Evolutionary conservation across 2,888 invertebrate species (phyloP), one percentile per base, ranked within the genome.

Genomic region (Holacanthella duospinosa): DNA sequence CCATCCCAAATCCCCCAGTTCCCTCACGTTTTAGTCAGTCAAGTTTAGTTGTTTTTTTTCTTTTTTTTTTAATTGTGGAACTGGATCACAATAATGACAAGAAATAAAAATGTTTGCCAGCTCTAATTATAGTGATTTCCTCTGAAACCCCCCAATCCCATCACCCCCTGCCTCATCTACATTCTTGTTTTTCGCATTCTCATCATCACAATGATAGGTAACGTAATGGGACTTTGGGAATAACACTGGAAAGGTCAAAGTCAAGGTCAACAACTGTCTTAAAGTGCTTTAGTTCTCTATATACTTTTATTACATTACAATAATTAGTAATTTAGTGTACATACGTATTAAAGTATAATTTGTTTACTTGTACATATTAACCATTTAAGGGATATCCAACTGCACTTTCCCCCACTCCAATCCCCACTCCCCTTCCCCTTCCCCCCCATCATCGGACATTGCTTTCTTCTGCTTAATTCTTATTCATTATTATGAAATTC

Each of bases 231-330:
- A 36, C 36, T 36, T 36, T 6, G 36, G 36, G 21, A 21, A 21
- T 48, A 9, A 48, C 48, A n/a, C 48, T 48, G 12, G 16, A n/a
- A 48, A 48, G 48, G 21, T 48, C 48, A 48, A 48, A 48, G 48
- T 48, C 48, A 48, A 48, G 48, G 48, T 48, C 48, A 48, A 48
- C 48, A 48, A 48, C 48, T 48, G 48, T 48, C 48, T 48, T 48
- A 48, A 48, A 48, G 48, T 48, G 48, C 48, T 48, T 48, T 48
- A 48, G 48, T 48, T 48, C 48, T 48, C 48, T 48, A 48, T 21
- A 48, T 48, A 48, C 48, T 48, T 48, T 48, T 48, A 48, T 48
- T 48, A 48, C 48, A 48, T 48, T 48, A 48, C 48, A 48, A 21
- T 48, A 48, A 48, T 48, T 48, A 48, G 48, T n/a, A 21, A 21